Base-by-base conservation (phyloP, 2,113 vertebrate genomes). In the Rhagologus leucostigma region DNA sequence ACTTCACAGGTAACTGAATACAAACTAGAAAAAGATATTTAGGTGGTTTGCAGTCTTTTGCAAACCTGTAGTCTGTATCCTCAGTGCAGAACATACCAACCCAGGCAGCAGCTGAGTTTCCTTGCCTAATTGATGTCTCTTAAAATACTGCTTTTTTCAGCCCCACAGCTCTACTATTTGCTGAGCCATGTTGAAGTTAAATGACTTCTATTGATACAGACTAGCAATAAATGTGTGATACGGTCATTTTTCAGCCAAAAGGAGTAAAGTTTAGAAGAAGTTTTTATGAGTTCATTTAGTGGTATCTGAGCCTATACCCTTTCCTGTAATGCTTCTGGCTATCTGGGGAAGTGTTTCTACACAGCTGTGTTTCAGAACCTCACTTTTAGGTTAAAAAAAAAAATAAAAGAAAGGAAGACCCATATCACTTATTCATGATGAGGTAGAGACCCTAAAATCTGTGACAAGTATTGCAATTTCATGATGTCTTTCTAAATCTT, bases 1-100 rank as follows among this genome's bases (percentile, higher is more conserved):
- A 99, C 97, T 99, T 99, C 97, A 99, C 99, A 98, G 99, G 99
- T 99, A 98, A 97, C 27, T 68, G 33, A 63, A 44, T 60, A 32
- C 16, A 56, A 88, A 57, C 33, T 52, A 64, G 30, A 33, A 78
- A 81, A 91, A 73, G 8, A 18, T 65, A 29, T 30, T 94, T 80
- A 70, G 42, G 7, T 84, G 64, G 41, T 70, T 78, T 93, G 24
- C 35, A 78, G 46, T 63, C 39, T 63, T 81, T 84, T 69, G 39
- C 30, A 87, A 35, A 32, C 24, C 26, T 78, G 8, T 39, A 55
- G 59, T 23, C 37, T 73, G 7, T 69, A 67, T 62, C 29, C 30
- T 60, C 7, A 57, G 11, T 32, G 46, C 11, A 73, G 33, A 69
- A 32, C 21, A 30, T 76, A 56, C 20, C 1, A 3, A 24, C 21